A percentile compares a stretch with the other conserved stretches of the same genome.
phyloP scores from a whole-genome alignment of 2,888 invertebrate species.

The Cataglyphis rosenhaueri region DNA sequence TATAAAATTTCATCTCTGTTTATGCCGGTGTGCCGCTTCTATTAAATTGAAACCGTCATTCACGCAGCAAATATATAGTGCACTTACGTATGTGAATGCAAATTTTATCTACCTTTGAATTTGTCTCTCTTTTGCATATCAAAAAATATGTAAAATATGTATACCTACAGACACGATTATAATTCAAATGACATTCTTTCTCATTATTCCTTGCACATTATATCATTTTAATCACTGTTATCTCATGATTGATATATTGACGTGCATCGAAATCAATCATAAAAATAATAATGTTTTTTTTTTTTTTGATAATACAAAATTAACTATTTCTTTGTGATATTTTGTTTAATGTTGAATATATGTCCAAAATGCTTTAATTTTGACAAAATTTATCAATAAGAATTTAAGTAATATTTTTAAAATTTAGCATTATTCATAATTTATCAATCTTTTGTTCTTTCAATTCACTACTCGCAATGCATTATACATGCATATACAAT shows the following conservation, averaged over 20 bases:
- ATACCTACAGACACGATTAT: background rate
- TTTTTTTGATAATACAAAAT: background rate
- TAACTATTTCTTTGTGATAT: background rate
- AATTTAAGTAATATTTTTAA: background rate
- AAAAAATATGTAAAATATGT: background rate
- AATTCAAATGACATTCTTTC: background rate
- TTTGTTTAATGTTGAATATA: background rate
- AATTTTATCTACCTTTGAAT: conserved; percentile 33
- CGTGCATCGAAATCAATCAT: background rate
- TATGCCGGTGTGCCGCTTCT: conserved; percentile 36
- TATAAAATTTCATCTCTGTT: conserved; percentile 40
- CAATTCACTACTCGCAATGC: background rate
- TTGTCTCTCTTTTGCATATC: conserved; percentile 1
- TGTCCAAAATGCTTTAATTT: background rate
- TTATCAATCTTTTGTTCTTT: background rate
- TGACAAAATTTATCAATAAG: background rate
- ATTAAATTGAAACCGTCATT: conserved; percentile 53
- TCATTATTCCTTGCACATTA: background rate
- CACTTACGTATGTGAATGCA: conserved; percentile 5
- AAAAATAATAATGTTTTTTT: background rate
- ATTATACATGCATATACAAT: background rate
- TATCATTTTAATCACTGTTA: background rate
- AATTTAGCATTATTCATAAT: background rate
- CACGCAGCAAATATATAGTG: conserved; percentile 20
- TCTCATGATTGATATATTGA: background rate